These are phyloP conservation scores for Pantherophis vulpinus DNA, from an alignment of 2,797 vertebrate species.

Conservation along the genomic window DNA sequence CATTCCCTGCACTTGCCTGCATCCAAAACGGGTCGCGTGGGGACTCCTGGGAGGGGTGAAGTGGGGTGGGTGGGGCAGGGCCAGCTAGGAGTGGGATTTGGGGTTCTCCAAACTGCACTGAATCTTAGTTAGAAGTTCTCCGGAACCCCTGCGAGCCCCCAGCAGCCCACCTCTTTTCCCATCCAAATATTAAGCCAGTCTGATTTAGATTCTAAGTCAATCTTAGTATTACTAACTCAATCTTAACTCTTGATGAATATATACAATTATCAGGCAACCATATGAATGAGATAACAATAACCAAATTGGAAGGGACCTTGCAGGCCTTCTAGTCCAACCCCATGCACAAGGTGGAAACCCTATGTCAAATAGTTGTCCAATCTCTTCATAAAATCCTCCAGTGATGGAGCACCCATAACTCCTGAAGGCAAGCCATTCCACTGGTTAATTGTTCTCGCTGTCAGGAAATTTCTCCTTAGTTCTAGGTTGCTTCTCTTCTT, in stretches of 20 bases:
- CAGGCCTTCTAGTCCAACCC: too few relatives aligned
- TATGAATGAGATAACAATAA: background rate
- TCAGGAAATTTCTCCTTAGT: background rate
- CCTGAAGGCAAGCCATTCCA: background rate
- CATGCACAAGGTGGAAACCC: background rate
- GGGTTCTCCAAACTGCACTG: too few relatives aligned
- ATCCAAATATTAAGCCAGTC: background rate
- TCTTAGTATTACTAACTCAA: background rate
- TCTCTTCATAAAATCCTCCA: background rate
- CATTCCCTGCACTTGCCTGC: too few relatives aligned
- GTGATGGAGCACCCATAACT: background rate
- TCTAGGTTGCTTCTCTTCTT: background rate
- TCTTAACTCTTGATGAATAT: background rate
- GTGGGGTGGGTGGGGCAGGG: too few relatives aligned
- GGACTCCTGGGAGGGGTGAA: too few relatives aligned
- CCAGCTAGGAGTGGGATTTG: too few relatives aligned
- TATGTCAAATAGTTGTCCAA: background rate
- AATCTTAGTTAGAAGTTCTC: too few relatives aligned
- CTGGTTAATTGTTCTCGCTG: background rate
- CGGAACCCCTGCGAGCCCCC: too few relatives aligned
- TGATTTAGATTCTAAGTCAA: background rate
- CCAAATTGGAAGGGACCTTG: background rate
- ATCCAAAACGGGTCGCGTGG: too few relatives aligned
- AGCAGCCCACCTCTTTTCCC: too few relatives aligned
- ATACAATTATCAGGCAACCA: background rate